Conservation (phyloP, 2,113 vertebrate species). For the Jaculus jaculus region DNA sequence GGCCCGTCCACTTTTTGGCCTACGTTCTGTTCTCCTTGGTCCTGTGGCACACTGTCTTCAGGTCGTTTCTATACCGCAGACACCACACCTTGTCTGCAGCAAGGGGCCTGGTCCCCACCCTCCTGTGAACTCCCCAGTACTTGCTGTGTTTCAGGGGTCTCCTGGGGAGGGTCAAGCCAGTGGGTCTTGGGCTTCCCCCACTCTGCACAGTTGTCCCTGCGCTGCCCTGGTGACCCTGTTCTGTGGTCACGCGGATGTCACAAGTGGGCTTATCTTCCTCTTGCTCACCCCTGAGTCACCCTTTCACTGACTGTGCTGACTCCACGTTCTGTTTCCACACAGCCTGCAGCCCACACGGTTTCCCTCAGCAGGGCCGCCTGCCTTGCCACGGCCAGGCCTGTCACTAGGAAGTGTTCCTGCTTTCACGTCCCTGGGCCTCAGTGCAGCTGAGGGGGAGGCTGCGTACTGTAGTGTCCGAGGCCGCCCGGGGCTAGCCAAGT, state of each 20-base stretch:
- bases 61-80: too few species aligned
- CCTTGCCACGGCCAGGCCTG: rapidly evolving
- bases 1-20: too few species aligned
- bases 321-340: rapidly evolving
- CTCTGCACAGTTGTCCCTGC: not conserved
- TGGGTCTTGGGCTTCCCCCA: not conserved
- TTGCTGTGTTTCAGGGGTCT: not conserved
- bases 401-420: rapidly evolving
- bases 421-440: rapidly evolving
- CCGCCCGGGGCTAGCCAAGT: rapidly evolving
- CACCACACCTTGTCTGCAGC: rapidly evolving
- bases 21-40: not conserved
- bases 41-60: not conserved
- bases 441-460: not conserved
- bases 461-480: not conserved
- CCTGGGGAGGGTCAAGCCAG: not conserved
- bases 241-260: not conserved
- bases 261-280: not conserved
- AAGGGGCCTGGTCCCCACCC: rapidly evolving
- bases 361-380: not conserved
- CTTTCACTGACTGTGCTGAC: not conserved
- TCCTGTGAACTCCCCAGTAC: not conserved
- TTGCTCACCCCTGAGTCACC: not conserved
- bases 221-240: not conserved
- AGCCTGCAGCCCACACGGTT: rapidly evolving